Percentiles rank a stretch among this genome's conserved stretches.
phyloP scores from a whole-genome alignment of 2,888 invertebrate genomes.

The Leptinotarsa peninsularis region DNA sequence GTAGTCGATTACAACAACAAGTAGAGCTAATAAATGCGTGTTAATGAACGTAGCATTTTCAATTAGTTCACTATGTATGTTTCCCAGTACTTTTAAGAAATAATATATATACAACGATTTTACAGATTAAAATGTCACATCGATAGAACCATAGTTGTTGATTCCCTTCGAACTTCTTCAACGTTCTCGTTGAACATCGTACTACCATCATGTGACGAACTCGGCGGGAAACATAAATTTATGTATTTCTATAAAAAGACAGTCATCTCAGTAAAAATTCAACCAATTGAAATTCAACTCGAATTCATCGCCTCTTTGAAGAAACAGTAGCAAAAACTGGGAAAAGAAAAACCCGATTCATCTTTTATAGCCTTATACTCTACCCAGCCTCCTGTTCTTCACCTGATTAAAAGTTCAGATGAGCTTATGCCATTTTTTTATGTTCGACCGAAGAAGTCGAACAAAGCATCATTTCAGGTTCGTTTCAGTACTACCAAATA shows the following conservation, averaged over 20 bases:
- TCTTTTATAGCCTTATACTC: constrained; percentile 31
- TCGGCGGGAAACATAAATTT: constrained; percentile 10
- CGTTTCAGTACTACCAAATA: constrained; percentile 38
- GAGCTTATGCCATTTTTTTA: constrained; percentile 39
- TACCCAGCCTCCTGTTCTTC: constrained; percentile 26
- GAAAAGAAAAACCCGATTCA: constrained; percentile 23
- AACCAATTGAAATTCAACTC: constrained; percentile 26
- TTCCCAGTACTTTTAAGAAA: too few relatives aligned
- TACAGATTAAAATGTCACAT: too few relatives aligned
- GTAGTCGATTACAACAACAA: too few relatives aligned
- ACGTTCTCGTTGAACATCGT: not conserved
- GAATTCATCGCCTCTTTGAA: constrained; percentile 20
- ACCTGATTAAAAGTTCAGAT: constrained; percentile 37
- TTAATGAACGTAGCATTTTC: too few relatives aligned
- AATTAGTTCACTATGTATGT: too few relatives aligned
- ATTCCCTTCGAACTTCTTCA: not conserved
- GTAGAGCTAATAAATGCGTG: too few relatives aligned
- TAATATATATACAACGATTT: too few relatives aligned
- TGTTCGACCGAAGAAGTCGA: constrained; percentile 20
- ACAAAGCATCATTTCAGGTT: constrained; percentile 39
- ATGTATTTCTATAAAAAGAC: constrained; percentile 19
- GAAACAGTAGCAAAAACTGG: constrained; percentile 24
- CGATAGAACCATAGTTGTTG: not conserved
- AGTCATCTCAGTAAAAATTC: constrained; percentile 5
- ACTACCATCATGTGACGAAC: not conserved